These are phyloP conservation scores for Myiopsitta monachus DNA, from an alignment of 2,113 vertebrate genomes.

Conservation along the genomic window DNA sequence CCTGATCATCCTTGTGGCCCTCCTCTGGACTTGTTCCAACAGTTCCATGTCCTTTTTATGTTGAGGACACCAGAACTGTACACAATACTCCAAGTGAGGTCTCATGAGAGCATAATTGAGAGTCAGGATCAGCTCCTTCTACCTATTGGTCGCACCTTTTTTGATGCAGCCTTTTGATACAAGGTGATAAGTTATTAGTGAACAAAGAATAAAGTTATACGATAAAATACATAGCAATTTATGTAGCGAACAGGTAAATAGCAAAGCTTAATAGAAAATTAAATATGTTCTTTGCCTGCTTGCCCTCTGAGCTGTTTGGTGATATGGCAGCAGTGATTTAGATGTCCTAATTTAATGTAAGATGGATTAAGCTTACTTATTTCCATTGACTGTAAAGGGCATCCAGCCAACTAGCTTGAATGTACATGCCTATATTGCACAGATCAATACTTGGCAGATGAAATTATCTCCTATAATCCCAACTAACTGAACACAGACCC, in stretches of 20 bases:
- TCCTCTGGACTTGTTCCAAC: neutral
- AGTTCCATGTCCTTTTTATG: neutral
- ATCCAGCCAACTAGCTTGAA: neutral
- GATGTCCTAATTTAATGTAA: neutral
- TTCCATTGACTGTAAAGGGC: neutral
- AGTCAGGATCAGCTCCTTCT: neutral
- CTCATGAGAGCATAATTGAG: neutral
- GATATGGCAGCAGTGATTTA: neutral
- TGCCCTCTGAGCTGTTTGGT: neutral
- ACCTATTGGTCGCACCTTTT: neutral
- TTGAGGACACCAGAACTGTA: neutral
- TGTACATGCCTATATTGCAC: neutral
- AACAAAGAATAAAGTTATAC: neutral
- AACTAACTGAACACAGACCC: neutral
- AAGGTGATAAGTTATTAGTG: neutral
- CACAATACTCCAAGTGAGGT: neutral
- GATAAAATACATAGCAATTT: neutral
- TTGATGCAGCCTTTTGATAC: neutral
- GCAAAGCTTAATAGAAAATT: neutral
- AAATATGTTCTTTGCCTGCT: neutral
- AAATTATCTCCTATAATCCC: neutral
- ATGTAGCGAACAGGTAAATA: neutral
- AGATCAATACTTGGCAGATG: neutral
- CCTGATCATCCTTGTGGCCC: neutral
- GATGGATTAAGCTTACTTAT: slow-evolving; percentile 1